These are phyloP conservation scores for Drosophila maculinotata DNA, from an alignment of 2,888 invertebrate genomes.

Conservation along the genomic window DNA sequence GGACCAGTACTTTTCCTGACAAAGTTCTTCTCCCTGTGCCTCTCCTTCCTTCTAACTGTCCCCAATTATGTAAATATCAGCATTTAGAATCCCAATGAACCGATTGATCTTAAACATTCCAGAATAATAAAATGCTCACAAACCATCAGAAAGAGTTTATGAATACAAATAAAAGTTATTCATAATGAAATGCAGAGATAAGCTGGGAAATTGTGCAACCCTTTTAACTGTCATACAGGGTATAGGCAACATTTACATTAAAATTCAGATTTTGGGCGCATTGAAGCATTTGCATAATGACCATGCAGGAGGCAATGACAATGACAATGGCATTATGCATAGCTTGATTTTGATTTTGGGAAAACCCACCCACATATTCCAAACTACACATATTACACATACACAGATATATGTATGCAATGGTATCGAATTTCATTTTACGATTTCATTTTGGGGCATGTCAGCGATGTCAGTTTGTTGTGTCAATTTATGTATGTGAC, in stretches of 20 bases:
- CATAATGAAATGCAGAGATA: not conserved
- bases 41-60: no score
- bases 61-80: no score
- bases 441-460: conserved; percentile 57
- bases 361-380: conserved; percentile 11
- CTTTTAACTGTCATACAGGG: conserved; percentile 1
- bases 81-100: no score
- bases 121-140: not conserved
- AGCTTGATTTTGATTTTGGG: conserved; percentile 35
- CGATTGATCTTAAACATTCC: no score
- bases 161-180: not conserved
- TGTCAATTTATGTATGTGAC: conserved; percentile 68
- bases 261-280: conserved; percentile 10
- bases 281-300: conserved; percentile 53
- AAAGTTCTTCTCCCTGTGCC: no score
- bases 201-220: not conserved
- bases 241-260: conserved; percentile 13
- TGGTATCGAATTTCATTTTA: conserved; percentile 72
- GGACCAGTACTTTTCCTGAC: no score
- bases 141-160: not conserved
- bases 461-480: conserved; percentile 62
- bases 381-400: not conserved
- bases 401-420: not conserved
- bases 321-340: conserved; percentile 54
- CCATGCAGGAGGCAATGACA: conserved; percentile 25